Evolutionary conservation across 2,113 vertebrate genomes (phyloP), one percentile per base, ranked within the genome.

Genomic region (Gymnorhina tibicen): DNA sequence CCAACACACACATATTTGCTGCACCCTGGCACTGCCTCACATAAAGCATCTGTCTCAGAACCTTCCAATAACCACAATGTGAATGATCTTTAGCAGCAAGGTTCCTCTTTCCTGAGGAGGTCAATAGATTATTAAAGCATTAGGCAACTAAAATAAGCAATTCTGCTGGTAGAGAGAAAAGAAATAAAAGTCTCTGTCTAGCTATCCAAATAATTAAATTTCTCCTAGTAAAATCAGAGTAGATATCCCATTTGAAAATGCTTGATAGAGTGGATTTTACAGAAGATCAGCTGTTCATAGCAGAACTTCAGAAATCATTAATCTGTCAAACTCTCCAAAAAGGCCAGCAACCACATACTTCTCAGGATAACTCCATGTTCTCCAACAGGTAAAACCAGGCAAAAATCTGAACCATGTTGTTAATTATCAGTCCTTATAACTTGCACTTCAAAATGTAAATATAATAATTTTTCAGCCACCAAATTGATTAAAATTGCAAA

Each of bases 401-500:
- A 74, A 3, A 12, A 81, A 55, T 77, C 18, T 84, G 72, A 88
- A 47, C 10, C 10, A 5, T 80, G 26, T 77, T 81, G 24, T 86
- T 68, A 91, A 52, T 47, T 92, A 92, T 52, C 62, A 69, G 62
- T 49, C 70, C 69, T 82, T 91, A 11, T 44, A 96, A 91, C 18
- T 73, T n/a, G 23, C 42, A 87, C 72, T 89, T 94, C 16, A 53
- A 53, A 94, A 74, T 88, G 60, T 64, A 78, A 96, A 91, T 89
- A 79, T n/a, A 91, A 94, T 33, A 44, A 74, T 93, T 95, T 95
- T 90, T 35, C 52, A 96, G 77, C 13, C 32, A 58, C 33, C 46
- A 87, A 66, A 53, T 59, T 76, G 73, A 80, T 91, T 89, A 96
- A 96, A 85, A 86, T 87, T 46, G 16, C 63, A 75, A 91, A 68